A percentile compares a stretch with the other conserved stretches of the same genome.
Conservation (phyloP, 2,113 vertebrate genomes). For the Neolamprologus kungweensis region DNA sequence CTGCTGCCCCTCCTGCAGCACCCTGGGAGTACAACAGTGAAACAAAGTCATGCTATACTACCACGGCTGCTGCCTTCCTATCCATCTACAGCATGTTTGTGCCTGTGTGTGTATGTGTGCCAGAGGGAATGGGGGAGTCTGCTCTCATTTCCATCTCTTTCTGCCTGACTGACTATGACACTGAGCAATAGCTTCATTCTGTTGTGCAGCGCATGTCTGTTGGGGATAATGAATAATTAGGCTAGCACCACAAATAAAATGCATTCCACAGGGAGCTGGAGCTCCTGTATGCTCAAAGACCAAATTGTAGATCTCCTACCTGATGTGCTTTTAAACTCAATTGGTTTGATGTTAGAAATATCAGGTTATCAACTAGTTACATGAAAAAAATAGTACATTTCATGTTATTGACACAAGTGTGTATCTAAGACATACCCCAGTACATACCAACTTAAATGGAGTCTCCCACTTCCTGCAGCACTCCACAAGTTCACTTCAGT, state of each 20-base stretch:
- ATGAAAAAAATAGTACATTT: neutral
- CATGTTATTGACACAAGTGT: neutral
- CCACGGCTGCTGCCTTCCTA: constrained; percentile 13
- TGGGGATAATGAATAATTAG: constrained; percentile 69
- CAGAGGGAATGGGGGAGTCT: constrained; percentile 6
- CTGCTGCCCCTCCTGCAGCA: constrained; percentile 29
- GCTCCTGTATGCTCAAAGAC: constrained; percentile 24
- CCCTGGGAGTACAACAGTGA: constrained; percentile 34
- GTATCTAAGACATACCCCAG: neutral
- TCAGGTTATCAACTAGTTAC: neutral
- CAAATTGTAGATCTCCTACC: neutral
- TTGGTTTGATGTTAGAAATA: neutral
- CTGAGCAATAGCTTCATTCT: constrained; percentile 88
- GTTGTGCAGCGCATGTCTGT: constrained; percentile 55
- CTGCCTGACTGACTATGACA: constrained; percentile 92
- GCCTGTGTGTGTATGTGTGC: neutral
- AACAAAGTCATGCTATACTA: constrained; percentile 31
- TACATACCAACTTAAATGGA: neutral
- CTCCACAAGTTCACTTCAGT: neutral
- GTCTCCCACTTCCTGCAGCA: neutral
- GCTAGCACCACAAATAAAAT: constrained; percentile 51
- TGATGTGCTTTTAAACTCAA: neutral
- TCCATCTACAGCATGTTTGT: constrained; percentile 21
- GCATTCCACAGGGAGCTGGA: constrained; percentile 41
- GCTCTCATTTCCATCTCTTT: constrained; percentile 80